Conservation (phyloP, 1,140 invertebrate species). For the Penaeus vannamei region DNA sequence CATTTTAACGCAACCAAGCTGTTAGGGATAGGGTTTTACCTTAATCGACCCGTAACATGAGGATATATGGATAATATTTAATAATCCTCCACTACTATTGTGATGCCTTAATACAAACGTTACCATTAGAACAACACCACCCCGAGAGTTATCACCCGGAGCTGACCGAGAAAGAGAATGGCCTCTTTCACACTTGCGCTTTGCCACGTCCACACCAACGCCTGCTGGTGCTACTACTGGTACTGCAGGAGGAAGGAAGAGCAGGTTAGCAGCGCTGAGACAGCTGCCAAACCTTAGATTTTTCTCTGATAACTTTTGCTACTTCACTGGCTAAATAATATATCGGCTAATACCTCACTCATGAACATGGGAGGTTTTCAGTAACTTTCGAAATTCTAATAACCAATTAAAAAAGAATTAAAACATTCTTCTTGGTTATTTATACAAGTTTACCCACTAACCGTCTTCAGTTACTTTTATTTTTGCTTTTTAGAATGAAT, state of each 20-base stretch:
- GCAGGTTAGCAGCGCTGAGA: constrained; percentile 62
- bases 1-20: too few species aligned
- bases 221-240: constrained; percentile 43
- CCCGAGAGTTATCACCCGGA: constrained; percentile 64
- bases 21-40: too few species aligned
- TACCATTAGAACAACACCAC: constrained; percentile 66
- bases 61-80: too few species aligned
- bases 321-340: not conserved
- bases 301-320: constrained; percentile 26
- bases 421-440: too few species aligned
- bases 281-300: constrained; percentile 58
- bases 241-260: constrained; percentile 49
- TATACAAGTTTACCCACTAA: too few species aligned
- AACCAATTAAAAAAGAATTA: too few species aligned
- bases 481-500: too few species aligned
- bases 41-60: too few species aligned
- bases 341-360: too few species aligned
- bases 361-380: too few species aligned
- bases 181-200: constrained; percentile 62
- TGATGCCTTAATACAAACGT: constrained; percentile 41
- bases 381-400: too few species aligned
- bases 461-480: too few species aligned
- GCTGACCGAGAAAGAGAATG: constrained; percentile 64
- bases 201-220: constrained; percentile 63
- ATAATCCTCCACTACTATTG: not conserved